Percentiles rank a stretch among this genome's conserved stretches.
Evolutionary conservation across 2,888 invertebrate genomes (phyloP).

Genomic region (Tachina fera): DNA sequence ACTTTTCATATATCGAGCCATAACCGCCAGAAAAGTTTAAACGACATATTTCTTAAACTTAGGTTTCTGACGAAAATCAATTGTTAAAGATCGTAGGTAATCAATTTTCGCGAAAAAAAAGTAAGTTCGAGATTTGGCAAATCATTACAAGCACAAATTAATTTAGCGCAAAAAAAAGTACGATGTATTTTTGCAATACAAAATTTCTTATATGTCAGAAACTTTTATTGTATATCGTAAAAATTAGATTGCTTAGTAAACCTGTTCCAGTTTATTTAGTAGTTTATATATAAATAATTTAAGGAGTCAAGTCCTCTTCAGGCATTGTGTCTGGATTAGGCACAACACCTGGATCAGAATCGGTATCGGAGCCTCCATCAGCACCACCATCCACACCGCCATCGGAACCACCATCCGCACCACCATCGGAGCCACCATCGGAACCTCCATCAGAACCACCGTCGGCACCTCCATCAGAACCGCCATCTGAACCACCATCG

Average conservation of each 20-base stretch:
- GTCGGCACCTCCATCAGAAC: neutral
- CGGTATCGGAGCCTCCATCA: neutral
- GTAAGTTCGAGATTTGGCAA: no score
- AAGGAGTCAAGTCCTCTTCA: constrained; percentile 33
- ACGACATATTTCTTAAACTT: no score
- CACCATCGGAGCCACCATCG: neutral
- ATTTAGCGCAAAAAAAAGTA: no score
- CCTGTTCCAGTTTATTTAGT: neutral
- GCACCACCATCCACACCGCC: neutral
- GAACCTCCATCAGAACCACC: neutral
- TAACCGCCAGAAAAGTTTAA: no score
- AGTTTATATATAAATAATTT: neutral
- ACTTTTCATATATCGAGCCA: no score
- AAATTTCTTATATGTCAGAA: neutral
- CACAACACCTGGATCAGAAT: neutral
- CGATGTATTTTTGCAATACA: neutral
- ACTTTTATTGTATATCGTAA: neutral
- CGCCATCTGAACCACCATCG: neutral
- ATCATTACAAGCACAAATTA: no score
- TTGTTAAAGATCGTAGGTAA: no score
- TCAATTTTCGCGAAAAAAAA: no score
- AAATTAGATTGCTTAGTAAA: neutral
- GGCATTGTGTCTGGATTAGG: constrained; percentile 2
- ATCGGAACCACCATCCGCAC: neutral
- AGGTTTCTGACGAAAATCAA: no score